These are phyloP conservation scores for Drosophila robusta DNA, from an alignment of 2,888 invertebrate genomes.

Conservation along the genomic window DNA sequence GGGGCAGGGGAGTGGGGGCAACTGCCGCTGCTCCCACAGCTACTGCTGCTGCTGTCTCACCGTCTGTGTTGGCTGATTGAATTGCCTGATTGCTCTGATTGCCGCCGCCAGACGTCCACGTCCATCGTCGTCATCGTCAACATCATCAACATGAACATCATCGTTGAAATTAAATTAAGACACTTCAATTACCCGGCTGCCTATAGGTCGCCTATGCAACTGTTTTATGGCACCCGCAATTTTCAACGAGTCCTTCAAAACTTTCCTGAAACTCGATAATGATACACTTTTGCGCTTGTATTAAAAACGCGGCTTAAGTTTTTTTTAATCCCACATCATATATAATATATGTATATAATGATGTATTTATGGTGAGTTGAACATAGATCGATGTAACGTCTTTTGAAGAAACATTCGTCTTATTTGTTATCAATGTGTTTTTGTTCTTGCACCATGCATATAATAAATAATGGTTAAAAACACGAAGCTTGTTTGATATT, in stretches of 20 bases:
- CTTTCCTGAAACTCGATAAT: background rate
- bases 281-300: background rate
- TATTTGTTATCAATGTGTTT: too few species aligned
- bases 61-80: slow-evolving; percentile 66
- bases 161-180: slow-evolving; percentile 62
- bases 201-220: slow-evolving; percentile 7
- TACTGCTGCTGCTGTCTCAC: slow-evolving; percentile 18
- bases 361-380: too few species aligned
- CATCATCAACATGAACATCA: slow-evolving; percentile 42
- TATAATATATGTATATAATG: too few species aligned
- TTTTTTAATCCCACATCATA: too few species aligned
- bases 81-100: slow-evolving; percentile 77
- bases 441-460: too few species aligned
- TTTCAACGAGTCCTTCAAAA: slow-evolving; percentile 1
- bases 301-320: too few species aligned
- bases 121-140: slow-evolving; percentile 20
- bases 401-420: too few species aligned
- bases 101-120: slow-evolving; percentile 62
- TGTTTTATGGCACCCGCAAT: background rate
- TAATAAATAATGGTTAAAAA: too few species aligned
- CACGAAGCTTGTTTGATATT: too few species aligned
- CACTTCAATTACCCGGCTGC: slow-evolving; percentile 41
- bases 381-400: too few species aligned
- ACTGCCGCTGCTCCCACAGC: background rate
- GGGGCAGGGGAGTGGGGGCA: background rate